Conservation (phyloP, 2,113 vertebrate species). For the Danio rerio region DNA sequence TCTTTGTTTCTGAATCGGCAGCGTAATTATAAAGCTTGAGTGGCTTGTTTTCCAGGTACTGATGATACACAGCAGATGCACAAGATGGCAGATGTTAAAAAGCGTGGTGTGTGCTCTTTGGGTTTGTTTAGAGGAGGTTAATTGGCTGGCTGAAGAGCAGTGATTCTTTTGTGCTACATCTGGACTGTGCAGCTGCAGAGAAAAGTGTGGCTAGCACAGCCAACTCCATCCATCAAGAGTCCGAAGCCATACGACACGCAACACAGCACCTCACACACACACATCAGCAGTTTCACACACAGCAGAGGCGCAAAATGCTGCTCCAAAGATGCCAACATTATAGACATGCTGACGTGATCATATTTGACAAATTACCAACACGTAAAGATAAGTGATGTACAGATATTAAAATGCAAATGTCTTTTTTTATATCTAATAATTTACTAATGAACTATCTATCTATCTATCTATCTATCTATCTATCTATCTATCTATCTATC, state of each 20-base stretch:
- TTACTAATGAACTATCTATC: too few species aligned
- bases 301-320: background rate
- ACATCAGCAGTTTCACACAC: background rate
- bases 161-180: constrained; percentile 30
- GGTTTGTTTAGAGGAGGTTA: constrained; percentile 36
- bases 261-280: background rate
- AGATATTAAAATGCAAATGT: background rate
- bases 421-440: too few species aligned
- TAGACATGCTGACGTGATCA: background rate
- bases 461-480: too few species aligned
- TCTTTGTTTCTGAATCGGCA: constrained; percentile 2
- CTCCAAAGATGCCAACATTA: background rate
- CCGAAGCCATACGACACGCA: background rate
- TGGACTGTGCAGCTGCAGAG: constrained; percentile 34
- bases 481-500: too few species aligned
- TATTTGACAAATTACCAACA: background rate
- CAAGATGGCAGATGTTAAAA: constrained; percentile 40
- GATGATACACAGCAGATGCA: background rate
- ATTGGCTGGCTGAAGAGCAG: constrained; percentile 38
- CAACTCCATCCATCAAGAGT: constrained; percentile 35
- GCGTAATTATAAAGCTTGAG: background rate
- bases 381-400: background rate
- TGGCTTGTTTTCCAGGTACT: background rate
- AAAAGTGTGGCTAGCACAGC: constrained; percentile 30
- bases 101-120: constrained; percentile 28